phyloP scores from a whole-genome alignment of 2,113 vertebrate species.

The Istiophorus platypterus region DNA sequence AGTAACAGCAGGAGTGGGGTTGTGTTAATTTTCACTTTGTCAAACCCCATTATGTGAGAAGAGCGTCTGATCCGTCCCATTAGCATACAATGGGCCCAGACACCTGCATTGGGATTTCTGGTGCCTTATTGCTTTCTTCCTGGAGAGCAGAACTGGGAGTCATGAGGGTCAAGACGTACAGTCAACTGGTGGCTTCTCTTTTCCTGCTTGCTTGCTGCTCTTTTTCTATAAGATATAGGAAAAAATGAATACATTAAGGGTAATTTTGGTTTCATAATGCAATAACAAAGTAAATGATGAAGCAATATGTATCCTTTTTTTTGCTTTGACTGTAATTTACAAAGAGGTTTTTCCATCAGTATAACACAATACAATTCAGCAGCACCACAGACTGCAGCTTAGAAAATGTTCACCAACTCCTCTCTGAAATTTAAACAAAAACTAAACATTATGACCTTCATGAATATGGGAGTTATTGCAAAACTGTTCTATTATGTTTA shows the following conservation, averaged over 20 bases:
- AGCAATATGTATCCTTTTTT: neutral
- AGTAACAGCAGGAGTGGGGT: conserved; percentile 78
- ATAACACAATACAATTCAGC: neutral
- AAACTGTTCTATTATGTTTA: neutral
- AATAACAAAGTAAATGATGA: neutral
- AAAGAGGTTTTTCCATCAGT: neutral
- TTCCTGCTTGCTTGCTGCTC: conserved; percentile 11
- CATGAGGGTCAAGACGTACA: conserved; percentile 17
- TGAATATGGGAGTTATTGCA: neutral
- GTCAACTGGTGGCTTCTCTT: conserved; percentile 68
- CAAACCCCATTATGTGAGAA: conserved; percentile 82
- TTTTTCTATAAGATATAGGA: neutral
- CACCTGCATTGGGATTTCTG: conserved; percentile 68
- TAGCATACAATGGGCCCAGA: conserved; percentile 72
- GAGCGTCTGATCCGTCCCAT: conserved; percentile 70
- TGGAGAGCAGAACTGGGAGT: conserved; percentile 31
- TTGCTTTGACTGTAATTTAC: neutral
- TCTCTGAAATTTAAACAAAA: neutral
- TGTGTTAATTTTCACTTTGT: conserved; percentile 86
- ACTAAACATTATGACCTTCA: neutral
- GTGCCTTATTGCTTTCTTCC: conserved; percentile 60
- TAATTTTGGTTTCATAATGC: conserved; percentile 2
- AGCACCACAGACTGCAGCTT: neutral
- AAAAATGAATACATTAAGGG: neutral
- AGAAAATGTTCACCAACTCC: neutral